Evolutionary conservation across 2,888 invertebrate species (phyloP), one percentile per base, ranked within the genome.

Genomic region (Dugesia japonica): DNA sequence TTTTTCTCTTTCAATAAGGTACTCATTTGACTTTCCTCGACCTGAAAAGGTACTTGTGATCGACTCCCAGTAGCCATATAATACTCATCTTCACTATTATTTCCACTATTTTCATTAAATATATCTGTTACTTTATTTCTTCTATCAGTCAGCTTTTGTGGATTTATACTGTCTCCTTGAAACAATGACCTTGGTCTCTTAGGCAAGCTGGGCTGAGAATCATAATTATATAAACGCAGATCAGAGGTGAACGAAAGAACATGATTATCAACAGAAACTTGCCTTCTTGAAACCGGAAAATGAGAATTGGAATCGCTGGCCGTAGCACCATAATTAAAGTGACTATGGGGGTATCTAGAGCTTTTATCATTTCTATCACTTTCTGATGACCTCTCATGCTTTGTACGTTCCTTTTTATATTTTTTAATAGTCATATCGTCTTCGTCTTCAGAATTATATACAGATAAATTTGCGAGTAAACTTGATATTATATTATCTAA

Each of bases 71-170:
- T 77, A 26, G 33, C 76, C 9, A 56, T 72, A 28, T 77, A 71
- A 81, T 90, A 89, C 81, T 90, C 90, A 82, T 90, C 90, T 31
- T 89, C 89, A 80, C 89, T 89, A 81, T 90, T 90, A 80, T 89
- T 89, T 15, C 89, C 89, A 76, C 82, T 85, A 80, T 80, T 82
- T 78, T 86, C 85, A 71, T 80, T 80, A 80, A 81, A 79, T 78
- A 81, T 79, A 78, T 80, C 77, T 78, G 80, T 79, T 77, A 78
- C 71, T 79, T 73, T 23, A 80, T 79, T 42, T 81, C 80, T 78
- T 81, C 82, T 78, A 20, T 28, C 72, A 76, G 28, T 73, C 23
- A 73, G 33, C 31, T 31, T 73, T 31, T 28, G 73, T 27, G 23
- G 73, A 23, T 33, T 73, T 7, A 31, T 31, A 31, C 31, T 7